These are phyloP conservation scores for Dysmachus trigonus DNA, from an alignment of 2,888 invertebrate species.

Conservation along the genomic window DNA sequence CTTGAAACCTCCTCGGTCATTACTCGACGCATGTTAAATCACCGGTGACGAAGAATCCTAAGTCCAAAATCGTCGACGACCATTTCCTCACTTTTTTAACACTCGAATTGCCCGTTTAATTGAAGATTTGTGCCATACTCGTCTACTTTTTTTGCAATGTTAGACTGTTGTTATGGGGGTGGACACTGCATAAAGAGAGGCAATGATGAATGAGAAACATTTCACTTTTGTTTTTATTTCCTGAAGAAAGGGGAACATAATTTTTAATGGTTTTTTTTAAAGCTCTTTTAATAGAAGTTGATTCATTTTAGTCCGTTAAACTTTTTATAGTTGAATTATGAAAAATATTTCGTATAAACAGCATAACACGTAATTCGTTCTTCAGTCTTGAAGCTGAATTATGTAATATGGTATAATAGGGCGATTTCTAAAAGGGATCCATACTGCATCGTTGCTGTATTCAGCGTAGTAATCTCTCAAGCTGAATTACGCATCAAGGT, in stretches of 20 bases:
- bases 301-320: too few species aligned
- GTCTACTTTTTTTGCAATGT: not conserved
- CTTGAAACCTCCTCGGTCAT: not conserved
- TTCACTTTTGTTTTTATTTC: not conserved
- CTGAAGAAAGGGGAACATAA: not conserved
- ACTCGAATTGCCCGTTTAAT: not conserved
- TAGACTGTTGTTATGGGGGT: not conserved
- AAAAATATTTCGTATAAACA: too few species aligned
- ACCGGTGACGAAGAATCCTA: conserved; percentile 2
- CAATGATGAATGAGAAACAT: not conserved
- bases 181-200: not conserved
- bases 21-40: conserved; percentile 28
- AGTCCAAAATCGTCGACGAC: not conserved
- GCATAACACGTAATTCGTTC: too few species aligned
- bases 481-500: too few species aligned
- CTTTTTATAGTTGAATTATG: too few species aligned
- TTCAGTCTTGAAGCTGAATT: too few species aligned
- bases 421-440: too few species aligned
- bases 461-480: too few species aligned
- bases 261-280: not conserved
- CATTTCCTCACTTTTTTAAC: conserved; percentile 12
- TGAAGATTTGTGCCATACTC: not conserved
- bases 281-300: too few species aligned
- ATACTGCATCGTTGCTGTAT: too few species aligned
- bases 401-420: too few species aligned